Conservation (phyloP, 2,797 vertebrate genomes). For the Macropus fuliginosus region DNA sequence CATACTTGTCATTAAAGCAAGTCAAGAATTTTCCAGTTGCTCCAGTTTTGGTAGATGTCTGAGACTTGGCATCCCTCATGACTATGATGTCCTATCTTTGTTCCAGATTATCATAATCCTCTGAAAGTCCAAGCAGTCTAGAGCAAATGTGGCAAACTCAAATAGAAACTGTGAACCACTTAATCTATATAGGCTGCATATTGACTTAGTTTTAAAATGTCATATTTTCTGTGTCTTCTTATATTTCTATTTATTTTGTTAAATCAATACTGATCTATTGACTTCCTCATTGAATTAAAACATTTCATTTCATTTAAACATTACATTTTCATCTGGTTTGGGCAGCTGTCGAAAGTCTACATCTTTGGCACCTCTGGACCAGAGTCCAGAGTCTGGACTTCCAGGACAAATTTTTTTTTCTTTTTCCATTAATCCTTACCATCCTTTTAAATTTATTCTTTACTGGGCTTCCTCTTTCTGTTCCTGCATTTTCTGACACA, state of each 20-base stretch:
- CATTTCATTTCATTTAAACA: too few relatives aligned
- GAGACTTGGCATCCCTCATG: not conserved
- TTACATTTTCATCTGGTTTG: not conserved
- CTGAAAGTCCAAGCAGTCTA: not conserved
- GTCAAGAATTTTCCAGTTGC: not conserved
- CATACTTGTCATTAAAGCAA: not conserved
- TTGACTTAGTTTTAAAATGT: not conserved
- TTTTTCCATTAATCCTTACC: not conserved
- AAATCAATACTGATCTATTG: not conserved
- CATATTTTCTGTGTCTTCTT: not conserved
- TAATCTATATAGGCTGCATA: not conserved
- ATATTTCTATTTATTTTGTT: not conserved
- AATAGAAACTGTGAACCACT: not conserved
- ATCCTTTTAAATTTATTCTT: not conserved
- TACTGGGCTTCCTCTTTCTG: not conserved
- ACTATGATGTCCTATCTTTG: not conserved
- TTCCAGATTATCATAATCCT: not conserved
- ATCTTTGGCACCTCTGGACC: not conserved
- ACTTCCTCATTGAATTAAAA: too few relatives aligned
- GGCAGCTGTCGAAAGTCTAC: not conserved
- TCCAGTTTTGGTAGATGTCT: not conserved
- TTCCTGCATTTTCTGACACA: not conserved
- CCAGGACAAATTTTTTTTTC: not conserved
- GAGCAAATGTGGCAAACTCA: not conserved
- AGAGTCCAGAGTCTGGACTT: not conserved